These are phyloP conservation scores for Gadus macrocephalus DNA, from an alignment of 2,113 vertebrate genomes.

Conservation along the genomic window DNA sequence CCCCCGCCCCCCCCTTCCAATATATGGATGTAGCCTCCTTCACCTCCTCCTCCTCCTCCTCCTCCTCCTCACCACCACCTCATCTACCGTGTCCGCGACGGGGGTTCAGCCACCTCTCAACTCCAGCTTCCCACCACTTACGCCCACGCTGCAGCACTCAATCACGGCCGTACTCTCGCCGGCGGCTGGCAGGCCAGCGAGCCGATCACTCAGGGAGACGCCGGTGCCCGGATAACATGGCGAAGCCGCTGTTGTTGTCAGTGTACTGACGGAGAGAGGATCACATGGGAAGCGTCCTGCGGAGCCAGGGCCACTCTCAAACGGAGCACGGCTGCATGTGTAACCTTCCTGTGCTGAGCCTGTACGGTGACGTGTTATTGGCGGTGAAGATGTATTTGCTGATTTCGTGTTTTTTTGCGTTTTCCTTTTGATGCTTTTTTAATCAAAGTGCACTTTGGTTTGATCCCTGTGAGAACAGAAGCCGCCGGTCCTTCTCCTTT, in stretches of 20 bases:
- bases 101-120: constrained; percentile 52
- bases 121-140: constrained; percentile 53
- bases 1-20: not conserved
- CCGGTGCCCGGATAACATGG: too few species aligned
- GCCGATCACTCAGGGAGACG: not conserved
- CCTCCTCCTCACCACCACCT: constrained; percentile 32
- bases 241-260: constrained; percentile 27
- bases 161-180: constrained; percentile 27
- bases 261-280: constrained; percentile 32
- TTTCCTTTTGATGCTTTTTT: not conserved
- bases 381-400: not conserved
- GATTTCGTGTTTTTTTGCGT: not conserved
- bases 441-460: too few species aligned
- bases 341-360: constrained; percentile 1
- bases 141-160: constrained; percentile 51
- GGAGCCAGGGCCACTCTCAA: constrained; percentile 23
- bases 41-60: constrained; percentile 47
- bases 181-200: not conserved
- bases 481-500: too few species aligned
- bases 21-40: constrained; percentile 9
- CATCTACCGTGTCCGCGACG: constrained; percentile 50
- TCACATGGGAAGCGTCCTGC: constrained; percentile 53
- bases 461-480: too few species aligned
- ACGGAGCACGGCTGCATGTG: not conserved
- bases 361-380: not conserved